Evolutionary conservation across 2,888 invertebrate genomes (phyloP).

Genomic region (Euzophera pinguis): DNA sequence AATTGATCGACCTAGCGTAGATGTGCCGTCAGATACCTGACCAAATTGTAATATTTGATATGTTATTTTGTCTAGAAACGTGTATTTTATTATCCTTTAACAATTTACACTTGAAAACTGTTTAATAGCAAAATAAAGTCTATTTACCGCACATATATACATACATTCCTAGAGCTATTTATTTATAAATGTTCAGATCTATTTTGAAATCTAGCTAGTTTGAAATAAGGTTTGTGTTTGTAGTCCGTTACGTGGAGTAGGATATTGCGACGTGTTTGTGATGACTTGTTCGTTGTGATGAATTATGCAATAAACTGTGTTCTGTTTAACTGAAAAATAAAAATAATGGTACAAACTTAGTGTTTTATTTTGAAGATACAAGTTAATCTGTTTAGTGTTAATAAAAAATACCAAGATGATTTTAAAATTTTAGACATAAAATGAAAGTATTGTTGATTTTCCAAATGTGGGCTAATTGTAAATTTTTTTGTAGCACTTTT

Average conservation of each 20-base stretch:
- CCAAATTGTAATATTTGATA: conserved; percentile 13
- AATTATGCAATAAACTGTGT: conserved; percentile 47
- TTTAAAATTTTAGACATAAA: too few relatives aligned
- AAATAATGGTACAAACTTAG: conserved; percentile 61
- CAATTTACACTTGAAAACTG: conserved; percentile 4
- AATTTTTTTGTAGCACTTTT: too few relatives aligned
- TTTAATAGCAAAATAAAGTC: conserved; percentile 13
- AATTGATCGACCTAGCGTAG: not conserved
- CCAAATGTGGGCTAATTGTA: too few relatives aligned
- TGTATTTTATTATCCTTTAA: conserved; percentile 9
- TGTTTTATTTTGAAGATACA: conserved; percentile 20
- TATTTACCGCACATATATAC: conserved; percentile 23
- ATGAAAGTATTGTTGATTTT: too few relatives aligned
- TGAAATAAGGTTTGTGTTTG: conserved; percentile 15
- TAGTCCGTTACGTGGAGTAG: conserved; percentile 12
- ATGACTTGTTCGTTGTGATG: conserved; percentile 41
- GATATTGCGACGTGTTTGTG: conserved; percentile 25
- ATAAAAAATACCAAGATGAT: too few relatives aligned
- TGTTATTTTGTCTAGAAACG: conserved; percentile 3
- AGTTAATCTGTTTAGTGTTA: too few relatives aligned
- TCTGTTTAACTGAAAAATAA: conserved; percentile 63
- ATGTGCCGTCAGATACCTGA: not conserved
- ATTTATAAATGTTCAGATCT: conserved; percentile 41
- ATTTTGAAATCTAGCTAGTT: conserved; percentile 38
- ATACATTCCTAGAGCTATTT: conserved; percentile 51